Base-by-base conservation (phyloP, 2,888 invertebrate genomes). In the Agrochola litura region DNA sequence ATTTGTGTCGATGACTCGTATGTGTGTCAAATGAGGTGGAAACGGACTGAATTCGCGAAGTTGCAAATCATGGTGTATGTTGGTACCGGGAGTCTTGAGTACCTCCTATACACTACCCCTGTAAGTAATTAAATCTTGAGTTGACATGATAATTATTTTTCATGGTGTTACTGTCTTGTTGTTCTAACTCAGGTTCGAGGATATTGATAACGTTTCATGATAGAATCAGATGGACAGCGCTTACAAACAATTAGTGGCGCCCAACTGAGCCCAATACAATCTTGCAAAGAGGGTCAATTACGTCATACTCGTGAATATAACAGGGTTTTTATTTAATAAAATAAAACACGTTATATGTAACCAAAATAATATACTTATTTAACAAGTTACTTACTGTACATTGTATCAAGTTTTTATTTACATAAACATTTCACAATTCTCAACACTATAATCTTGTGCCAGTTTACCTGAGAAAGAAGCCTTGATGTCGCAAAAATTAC, bases 301-400 rank as follows among this genome's bases (percentile, higher is more conserved):
- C 10, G 3, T 30, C 19, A 16, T 8, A 5, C 8, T 6, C 6
- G 43, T 16, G 22, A 43, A 41, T 25, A 58, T 9, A n/a, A 9
- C 9, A 61, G 22, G 30, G 43, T 16, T 19, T 64, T 19, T 37
- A 56, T 49, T 14, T 19, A 41, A 25, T 75, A 49, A 77, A 86
- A 91, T 94, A 93, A 92, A 92, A 95, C 92, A 93, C 90, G 84
- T 84, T 58, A 0, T 72, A 82, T 86, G 79, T 92, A 91, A 94
- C 92, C 91, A 95, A 95, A 94, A 94, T 94, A 94, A 95, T 95
- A 94, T 95, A 92, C 95, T 95, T 95, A 95, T 90, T 90, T 89
- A 93, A 93, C 92, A 92, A 92, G 88, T 89, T 89, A 89, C 90
- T 92, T 89, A 90, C 90, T 92, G 90, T 92, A 93, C 91, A 94